Evolutionary conservation across 2,797 vertebrate genomes (phyloP), one percentile per base, ranked within the genome.

Genomic region (Acropternis orthonyx): DNA sequence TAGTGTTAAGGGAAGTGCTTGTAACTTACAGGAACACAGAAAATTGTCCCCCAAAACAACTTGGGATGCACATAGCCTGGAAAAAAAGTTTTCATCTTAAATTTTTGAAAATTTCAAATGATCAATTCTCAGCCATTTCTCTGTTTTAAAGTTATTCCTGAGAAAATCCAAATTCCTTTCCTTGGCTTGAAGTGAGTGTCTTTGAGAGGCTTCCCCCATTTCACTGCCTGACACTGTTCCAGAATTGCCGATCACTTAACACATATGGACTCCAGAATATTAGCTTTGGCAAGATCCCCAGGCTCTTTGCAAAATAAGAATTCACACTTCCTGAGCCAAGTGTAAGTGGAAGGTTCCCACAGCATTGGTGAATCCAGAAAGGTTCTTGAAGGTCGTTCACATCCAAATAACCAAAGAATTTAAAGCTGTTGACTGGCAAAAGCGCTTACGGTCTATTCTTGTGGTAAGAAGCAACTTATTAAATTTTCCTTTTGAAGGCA

Each of bases 401-500:
- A 92, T 96, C 89, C 90, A 83, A 58, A 92, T 88, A 93, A 90
- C 87, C 78, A 72, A 81, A 91, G 78, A 88, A 68, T 86, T 95
- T 94, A 88, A 72, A 90, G 90, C 84, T 92, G 63, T 86, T 95
- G 93, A 96, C 81, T 71, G 77, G 85, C 84, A 92, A 80, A 73
- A 88, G 73, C 36, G 48, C 61, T 93, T 89, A 88, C 0, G 1
- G 73, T 51, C 95, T 87, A 95, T 97, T 96, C 90, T 96, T 96
- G 94, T 85, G 92, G 90, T 86, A 88, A 92, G 79, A 79, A 71
- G 55, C 67, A 92, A 93, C 93, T 93, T 94, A 96, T 95, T 95
- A 94, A 94, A 95, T 95, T 96, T 95, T 96, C 73, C 90, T 95
- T 96, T 96, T 95, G 96, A 95, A 96, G 87, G 21, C 85, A 65